A percentile compares a stretch with the other conserved stretches of the same genome.
Evolutionary conservation across 53 echinoderm and acorn worm species (phyloP).

Genomic region (Stichopus horrens): DNA sequence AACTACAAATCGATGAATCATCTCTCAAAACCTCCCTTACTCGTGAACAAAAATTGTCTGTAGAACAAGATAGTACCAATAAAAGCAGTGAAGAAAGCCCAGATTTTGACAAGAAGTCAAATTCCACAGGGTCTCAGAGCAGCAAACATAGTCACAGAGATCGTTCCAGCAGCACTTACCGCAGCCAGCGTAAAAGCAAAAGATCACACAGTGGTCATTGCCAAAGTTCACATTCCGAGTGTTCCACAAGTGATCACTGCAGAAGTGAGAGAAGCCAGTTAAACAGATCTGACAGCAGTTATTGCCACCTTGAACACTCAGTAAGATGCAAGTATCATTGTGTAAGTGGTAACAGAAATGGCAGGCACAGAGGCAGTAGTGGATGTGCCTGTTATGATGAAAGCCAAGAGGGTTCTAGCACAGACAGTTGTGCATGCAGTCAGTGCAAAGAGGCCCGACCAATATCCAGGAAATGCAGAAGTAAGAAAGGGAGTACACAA

Average conservation of each 20-base stretch:
- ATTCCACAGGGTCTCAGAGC: neutral
- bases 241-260: neutral
- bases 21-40: neutral
- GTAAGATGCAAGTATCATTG: neutral
- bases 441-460: too few relatives aligned
- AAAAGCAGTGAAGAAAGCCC: neutral
- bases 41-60: neutral
- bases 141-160: neutral
- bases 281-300: neutral
- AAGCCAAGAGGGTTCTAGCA: neutral
- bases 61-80: neutral
- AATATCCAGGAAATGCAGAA: neutral
- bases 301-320: neutral
- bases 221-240: neutral
- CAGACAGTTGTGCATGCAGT: neutral
- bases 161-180: neutral
- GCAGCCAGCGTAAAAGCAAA: slow-evolving; percentile 16
- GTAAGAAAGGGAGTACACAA: too few relatives aligned
- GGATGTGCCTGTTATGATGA: neutral
- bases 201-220: neutral
- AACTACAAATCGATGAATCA: neutral
- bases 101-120: neutral
- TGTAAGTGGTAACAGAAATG: neutral
- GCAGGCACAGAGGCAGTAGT: neutral
- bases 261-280: neutral